phyloP scores from a whole-genome alignment of 2,888 invertebrate species.

The Lottia scabra region DNA sequence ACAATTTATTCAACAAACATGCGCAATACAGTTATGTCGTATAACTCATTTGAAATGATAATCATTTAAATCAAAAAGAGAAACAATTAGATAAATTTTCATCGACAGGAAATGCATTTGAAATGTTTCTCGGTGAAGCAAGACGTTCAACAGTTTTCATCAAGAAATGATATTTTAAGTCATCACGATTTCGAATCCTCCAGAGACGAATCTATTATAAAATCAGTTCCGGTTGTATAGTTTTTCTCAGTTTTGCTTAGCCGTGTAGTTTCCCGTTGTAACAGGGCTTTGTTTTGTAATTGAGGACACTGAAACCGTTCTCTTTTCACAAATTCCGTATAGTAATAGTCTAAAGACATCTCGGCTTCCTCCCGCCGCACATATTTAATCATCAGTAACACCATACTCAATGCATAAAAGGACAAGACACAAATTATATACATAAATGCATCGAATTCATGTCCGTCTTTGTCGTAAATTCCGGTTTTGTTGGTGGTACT shows the following conservation, averaged over 20 bases:
- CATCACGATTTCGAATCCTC: neutral
- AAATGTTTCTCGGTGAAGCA: too few relatives aligned
- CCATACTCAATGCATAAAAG: slow-evolving; percentile 56
- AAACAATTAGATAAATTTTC: too few relatives aligned
- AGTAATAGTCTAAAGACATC: slow-evolving; percentile 48
- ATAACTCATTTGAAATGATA: too few relatives aligned
- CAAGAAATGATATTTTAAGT: too few relatives aligned
- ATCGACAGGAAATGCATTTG: too few relatives aligned
- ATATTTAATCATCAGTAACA: slow-evolving; percentile 56
- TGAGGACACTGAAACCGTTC: slow-evolving; percentile 38
- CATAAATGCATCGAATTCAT: slow-evolving; percentile 45
- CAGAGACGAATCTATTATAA: neutral
- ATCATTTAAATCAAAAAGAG: too few relatives aligned
- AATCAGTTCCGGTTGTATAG: neutral
- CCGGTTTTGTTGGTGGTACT: neutral
- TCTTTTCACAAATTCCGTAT: slow-evolving; percentile 52
- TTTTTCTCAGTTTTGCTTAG: neutral
- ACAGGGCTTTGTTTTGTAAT: slow-evolving; percentile 29
- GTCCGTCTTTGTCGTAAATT: neutral
- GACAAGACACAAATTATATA: slow-evolving; percentile 57
- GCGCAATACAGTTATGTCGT: too few relatives aligned
- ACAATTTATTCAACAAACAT: too few relatives aligned
- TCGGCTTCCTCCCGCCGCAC: slow-evolving; percentile 55
- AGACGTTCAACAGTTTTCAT: too few relatives aligned
- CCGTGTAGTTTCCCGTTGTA: slow-evolving; percentile 18